Evolutionary conservation across 2,797 vertebrate genomes (phyloP).

Genomic region (Siniperca scherzeri): DNA sequence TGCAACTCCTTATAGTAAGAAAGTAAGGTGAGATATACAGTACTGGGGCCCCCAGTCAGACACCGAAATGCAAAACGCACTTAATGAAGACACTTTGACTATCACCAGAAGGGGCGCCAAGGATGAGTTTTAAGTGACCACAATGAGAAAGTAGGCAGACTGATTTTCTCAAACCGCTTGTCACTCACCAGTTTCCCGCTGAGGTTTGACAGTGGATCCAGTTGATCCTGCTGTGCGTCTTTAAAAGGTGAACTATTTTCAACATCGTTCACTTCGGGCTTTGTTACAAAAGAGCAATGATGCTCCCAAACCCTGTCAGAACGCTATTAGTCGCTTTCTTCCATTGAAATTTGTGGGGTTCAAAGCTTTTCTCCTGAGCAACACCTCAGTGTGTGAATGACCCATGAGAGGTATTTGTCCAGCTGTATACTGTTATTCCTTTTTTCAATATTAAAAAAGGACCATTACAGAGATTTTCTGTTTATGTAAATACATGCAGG

Average conservation of each 20-base stretch:
- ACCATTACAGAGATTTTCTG: background rate
- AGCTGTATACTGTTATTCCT: background rate
- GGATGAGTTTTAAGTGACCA: background rate
- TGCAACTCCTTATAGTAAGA: too few species aligned
- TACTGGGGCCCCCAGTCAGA: too few species aligned
- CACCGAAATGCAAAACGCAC: too few species aligned
- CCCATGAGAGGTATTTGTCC: background rate
- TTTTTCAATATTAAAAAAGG: background rate
- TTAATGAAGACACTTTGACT: too few species aligned
- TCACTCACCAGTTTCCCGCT: background rate
- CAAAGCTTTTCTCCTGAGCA: background rate
- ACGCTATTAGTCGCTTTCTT: too few species aligned
- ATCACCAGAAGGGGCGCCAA: too few species aligned
- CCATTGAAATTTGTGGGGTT: too few species aligned
- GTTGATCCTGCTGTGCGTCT: background rate
- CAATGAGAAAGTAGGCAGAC: constrained; percentile 6
- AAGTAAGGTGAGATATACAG: too few species aligned
- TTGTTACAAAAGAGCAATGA: background rate
- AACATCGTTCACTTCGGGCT: background rate
- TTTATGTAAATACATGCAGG: too few species aligned
- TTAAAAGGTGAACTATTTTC: background rate
- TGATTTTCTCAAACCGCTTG: background rate
- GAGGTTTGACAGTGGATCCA: background rate
- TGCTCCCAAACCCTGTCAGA: too few species aligned
- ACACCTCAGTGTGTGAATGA: background rate